These are phyloP conservation scores for Notothenia rossii DNA, from an alignment of 2,113 vertebrate species.

Conservation along the genomic window DNA sequence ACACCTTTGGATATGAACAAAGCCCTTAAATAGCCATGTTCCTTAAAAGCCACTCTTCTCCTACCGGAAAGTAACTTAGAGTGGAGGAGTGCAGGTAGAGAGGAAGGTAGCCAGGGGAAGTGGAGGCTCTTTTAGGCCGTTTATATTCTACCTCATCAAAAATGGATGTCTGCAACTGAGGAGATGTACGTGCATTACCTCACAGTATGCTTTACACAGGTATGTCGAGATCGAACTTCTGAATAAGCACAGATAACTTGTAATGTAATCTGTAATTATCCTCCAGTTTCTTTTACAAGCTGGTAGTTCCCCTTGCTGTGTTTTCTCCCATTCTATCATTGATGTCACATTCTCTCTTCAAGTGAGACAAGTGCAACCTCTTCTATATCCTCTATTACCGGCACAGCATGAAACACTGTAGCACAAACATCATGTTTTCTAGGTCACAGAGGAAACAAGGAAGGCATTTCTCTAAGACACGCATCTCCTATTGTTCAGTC, in stretches of 20 bases:
- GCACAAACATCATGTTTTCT: slow-evolving; percentile 45
- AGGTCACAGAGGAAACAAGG: slow-evolving; percentile 42
- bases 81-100: slow-evolving; percentile 11
- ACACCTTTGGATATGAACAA: neutral
- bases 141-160: slow-evolving; percentile 43
- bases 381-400: slow-evolving; percentile 37
- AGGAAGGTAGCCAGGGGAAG: slow-evolving; percentile 11
- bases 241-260: slow-evolving; percentile 12
- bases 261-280: slow-evolving; percentile 6
- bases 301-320: neutral
- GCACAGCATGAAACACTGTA: slow-evolving; percentile 33
- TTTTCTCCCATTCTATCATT: slow-evolving; percentile 6
- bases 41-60: neutral
- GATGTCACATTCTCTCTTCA: slow-evolving; percentile 35
- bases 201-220: neutral
- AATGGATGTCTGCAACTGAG: slow-evolving; percentile 36
- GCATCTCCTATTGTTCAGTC: slow-evolving; percentile 13
- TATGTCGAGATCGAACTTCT: neutral
- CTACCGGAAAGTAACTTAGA: neutral
- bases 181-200: neutral
- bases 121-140: neutral
- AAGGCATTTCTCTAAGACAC: slow-evolving; percentile 33
- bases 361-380: slow-evolving; percentile 43
- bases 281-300: neutral
- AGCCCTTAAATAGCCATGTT: neutral